Percentiles rank a stretch among this genome's conserved stretches.
phyloP scores from a whole-genome alignment of 2,888 invertebrate species.

The Plusia festucae region DNA sequence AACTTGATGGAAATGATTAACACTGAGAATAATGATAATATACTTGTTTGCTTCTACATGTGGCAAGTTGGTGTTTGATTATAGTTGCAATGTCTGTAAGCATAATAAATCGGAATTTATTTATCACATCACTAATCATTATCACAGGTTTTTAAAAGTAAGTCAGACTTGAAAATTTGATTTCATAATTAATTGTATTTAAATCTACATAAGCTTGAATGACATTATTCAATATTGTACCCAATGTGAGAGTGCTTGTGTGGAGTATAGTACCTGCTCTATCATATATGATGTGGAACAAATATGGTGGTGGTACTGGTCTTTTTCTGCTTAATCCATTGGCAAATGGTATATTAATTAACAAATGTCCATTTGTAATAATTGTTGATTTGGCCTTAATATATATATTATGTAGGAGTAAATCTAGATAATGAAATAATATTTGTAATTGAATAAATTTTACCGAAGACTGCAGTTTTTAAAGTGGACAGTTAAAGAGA shows the following conservation, averaged over 20 bases:
- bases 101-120: background rate
- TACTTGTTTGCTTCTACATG: slow-evolving; percentile 13
- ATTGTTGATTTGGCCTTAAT: slow-evolving; percentile 47
- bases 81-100: slow-evolving; percentile 6
- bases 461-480: slow-evolving; percentile 19
- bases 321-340: slow-evolving; percentile 41
- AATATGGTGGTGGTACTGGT: slow-evolving; percentile 40
- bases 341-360: slow-evolving; percentile 9
- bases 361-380: slow-evolving; percentile 13
- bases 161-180: background rate
- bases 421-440: slow-evolving; percentile 33
- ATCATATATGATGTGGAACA: slow-evolving; percentile 16
- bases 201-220: slow-evolving; percentile 1
- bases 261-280: slow-evolving; percentile 8
- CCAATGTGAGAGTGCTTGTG: slow-evolving; percentile 3
- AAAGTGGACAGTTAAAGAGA: slow-evolving; percentile 12
- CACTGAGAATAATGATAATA: slow-evolving; percentile 28
- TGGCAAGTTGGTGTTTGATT: slow-evolving; percentile 13
- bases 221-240: slow-evolving; percentile 14
- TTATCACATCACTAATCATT: background rate
- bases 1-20: slow-evolving; percentile 23
- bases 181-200: background rate
- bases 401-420: slow-evolving; percentile 36
- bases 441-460: slow-evolving; percentile 20
- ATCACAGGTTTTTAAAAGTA: background rate